Evolutionary conservation across 1,140 invertebrate species (phyloP), one percentile per base, ranked within the genome.

Genomic region (Hestina assimilis): DNA sequence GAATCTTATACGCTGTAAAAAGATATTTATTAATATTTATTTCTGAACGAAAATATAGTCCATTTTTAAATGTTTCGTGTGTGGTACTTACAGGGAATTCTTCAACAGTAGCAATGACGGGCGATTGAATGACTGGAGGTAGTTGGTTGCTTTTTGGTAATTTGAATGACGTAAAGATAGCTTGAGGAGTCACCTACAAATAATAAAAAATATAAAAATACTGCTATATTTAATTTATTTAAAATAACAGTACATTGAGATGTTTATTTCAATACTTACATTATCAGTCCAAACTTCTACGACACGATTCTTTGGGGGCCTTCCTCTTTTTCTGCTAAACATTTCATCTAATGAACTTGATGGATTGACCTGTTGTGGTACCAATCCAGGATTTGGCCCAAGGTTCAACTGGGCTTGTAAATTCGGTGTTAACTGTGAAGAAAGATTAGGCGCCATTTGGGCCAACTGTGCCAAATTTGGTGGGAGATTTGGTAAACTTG

Each of bases 161-260:
- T 79, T 97, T 97, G 76, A 97, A 97, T 66, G 95, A 96, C 17
- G 96, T 97, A 78, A 97, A 97, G 63, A 97, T 97, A 4, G 96
- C 96, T 85, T 97, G 95, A 4, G 95, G 95, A 21, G 94, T 93
- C 64, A 75, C 90, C 93, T 89, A 55, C 21, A 66, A 72, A 46
- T 58, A 55, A 52, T 21, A 40, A 51, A 17, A n/a, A n/a, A n/a
- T n/a, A n/a, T n/a, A n/a, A 24, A 24, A 24, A 24, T 38, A 26
- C 41, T 35, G 4, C 15, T 28, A 29, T 15, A 8, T n/a, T 31
- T 28, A 8, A 19, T 1, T 38, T 45, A 38, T 23, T 24, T 21
- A 15, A 15, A 41, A n/a, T 51, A 28, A 31, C 48, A 9, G 21
- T 15, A 24, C 8, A 20, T 20, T 15, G 19, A 40, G 2, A 1